These are phyloP conservation scores for Chaetorhynchus papuensis DNA, from an alignment of 2,113 vertebrate genomes.

Conservation along the genomic window DNA sequence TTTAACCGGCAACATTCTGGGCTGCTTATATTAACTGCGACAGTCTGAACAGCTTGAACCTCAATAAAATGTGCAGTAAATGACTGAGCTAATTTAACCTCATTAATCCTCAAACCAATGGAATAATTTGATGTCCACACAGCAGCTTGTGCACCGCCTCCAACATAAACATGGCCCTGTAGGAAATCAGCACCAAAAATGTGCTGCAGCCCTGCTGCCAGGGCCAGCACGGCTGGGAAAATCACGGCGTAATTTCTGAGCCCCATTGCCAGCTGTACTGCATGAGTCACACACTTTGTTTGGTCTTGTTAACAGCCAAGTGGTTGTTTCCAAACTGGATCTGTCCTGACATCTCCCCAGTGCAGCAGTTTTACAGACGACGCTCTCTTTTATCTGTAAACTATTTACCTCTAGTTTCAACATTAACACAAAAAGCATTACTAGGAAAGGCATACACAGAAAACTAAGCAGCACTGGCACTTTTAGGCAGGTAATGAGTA, in stretches of 20 bases:
- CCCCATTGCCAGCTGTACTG: not conserved
- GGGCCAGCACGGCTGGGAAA: slow-evolving; percentile 12
- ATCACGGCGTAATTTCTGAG: not conserved
- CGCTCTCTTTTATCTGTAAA: not conserved
- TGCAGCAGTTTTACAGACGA: not conserved
- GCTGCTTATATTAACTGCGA: slow-evolving; percentile 64
- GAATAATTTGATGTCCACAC: slow-evolving; percentile 54
- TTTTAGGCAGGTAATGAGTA: not conserved
- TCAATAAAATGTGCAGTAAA: slow-evolving; percentile 70
- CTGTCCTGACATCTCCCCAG: not conserved
- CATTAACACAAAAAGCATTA: not conserved
- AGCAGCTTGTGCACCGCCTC: slow-evolving; percentile 40
- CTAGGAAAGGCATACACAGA: not conserved
- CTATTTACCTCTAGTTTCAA: not conserved
- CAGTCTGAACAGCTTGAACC: slow-evolving; percentile 73
- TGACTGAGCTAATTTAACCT: slow-evolving; percentile 74
- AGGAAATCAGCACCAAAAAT: slow-evolving; percentile 41
- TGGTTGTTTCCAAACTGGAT: not conserved
- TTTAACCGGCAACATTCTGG: slow-evolving; percentile 72
- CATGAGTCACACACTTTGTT: not conserved
- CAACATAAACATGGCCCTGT: slow-evolving; percentile 45
- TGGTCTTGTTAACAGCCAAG: not conserved
- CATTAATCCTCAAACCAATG: slow-evolving; percentile 73
- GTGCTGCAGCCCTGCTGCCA: not conserved
- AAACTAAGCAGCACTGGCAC: not conserved